Conservation (phyloP, 2,797 vertebrate genomes). For the Phoeniculus purpureus region DNA sequence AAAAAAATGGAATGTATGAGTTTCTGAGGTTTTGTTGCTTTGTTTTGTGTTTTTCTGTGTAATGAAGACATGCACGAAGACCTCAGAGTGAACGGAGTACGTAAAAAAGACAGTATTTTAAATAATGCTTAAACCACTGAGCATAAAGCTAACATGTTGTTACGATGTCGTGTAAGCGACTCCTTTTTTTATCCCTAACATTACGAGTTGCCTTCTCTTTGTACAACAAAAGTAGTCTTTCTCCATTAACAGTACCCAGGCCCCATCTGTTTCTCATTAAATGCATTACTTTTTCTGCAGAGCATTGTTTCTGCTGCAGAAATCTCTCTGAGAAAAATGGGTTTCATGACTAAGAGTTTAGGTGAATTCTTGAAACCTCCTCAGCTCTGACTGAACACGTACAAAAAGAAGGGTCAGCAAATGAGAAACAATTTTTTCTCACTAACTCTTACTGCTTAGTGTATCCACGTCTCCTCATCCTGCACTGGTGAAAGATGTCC, state of each 20-base stretch:
- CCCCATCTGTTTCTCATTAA: conserved; percentile 66
- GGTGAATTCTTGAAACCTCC: not conserved
- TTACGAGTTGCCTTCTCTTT: conserved; percentile 1
- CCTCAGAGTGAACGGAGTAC: not conserved
- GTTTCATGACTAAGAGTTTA: not conserved
- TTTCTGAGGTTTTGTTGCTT: not conserved
- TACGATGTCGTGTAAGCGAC: not conserved
- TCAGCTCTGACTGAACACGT: not conserved
- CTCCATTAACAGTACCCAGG: conserved; percentile 14
- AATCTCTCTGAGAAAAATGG: not conserved
- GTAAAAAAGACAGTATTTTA: not conserved
- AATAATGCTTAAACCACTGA: not conserved
- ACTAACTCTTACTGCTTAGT: not conserved
- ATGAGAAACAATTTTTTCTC: not conserved
- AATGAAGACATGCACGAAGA: not conserved
- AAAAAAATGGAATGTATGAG: not conserved
- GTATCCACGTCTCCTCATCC: accelerated
- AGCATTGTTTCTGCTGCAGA: not conserved
- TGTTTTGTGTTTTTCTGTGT: not conserved
- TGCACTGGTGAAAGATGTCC: not conserved
- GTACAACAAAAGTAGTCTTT: conserved; percentile 52
- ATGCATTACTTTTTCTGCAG: not conserved
- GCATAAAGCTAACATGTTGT: conserved; percentile 26
- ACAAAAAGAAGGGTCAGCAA: not conserved
- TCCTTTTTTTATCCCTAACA: not conserved